A percentile compares a stretch with the other conserved stretches of the same genome.
phyloP scores from a whole-genome alignment of 2,113 vertebrate genomes.

The Gobius niger region DNA sequence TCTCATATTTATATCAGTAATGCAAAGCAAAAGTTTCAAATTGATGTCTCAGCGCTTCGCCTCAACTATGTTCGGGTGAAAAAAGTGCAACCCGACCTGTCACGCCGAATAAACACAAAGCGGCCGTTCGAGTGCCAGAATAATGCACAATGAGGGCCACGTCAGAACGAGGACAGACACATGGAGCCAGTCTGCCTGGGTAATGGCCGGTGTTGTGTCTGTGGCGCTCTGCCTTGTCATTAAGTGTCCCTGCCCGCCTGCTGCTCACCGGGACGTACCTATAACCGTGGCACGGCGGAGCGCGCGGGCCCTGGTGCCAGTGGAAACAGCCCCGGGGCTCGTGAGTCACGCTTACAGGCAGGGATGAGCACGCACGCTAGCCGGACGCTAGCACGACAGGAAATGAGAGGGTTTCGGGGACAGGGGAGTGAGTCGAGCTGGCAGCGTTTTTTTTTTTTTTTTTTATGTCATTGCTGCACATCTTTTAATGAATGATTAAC shows the following conservation, averaged over 20 bases:
- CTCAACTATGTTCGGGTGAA: too few relatives aligned
- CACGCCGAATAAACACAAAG: too few relatives aligned
- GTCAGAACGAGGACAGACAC: constrained; percentile 37
- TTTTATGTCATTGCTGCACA: background rate
- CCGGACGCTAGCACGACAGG: constrained; percentile 34
- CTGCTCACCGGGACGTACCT: constrained; percentile 64
- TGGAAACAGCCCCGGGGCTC: constrained; percentile 52
- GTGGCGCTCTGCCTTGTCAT: constrained; percentile 75
- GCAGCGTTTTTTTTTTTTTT: background rate
- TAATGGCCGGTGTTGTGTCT: constrained; percentile 74
- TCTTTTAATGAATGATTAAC: too few relatives aligned
- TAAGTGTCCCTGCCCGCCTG: constrained; percentile 73
- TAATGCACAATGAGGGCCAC: too few relatives aligned
- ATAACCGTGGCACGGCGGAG: constrained; percentile 69
- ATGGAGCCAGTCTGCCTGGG: constrained; percentile 70
- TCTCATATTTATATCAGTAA: too few relatives aligned
- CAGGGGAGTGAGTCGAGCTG: background rate
- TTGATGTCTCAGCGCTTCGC: too few relatives aligned
- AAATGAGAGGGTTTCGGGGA: constrained; percentile 35
- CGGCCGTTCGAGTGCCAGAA: too few relatives aligned
- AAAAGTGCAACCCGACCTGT: too few relatives aligned
- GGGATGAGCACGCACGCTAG: constrained; percentile 32
- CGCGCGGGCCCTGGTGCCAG: constrained; percentile 55
- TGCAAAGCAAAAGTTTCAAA: too few relatives aligned
- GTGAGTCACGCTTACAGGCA: constrained; percentile 55